A percentile compares a stretch with the other conserved stretches of the same genome.
Evolutionary conservation across 2,888 invertebrate species (phyloP).

Genomic region (Andricus quercusramuli): DNA sequence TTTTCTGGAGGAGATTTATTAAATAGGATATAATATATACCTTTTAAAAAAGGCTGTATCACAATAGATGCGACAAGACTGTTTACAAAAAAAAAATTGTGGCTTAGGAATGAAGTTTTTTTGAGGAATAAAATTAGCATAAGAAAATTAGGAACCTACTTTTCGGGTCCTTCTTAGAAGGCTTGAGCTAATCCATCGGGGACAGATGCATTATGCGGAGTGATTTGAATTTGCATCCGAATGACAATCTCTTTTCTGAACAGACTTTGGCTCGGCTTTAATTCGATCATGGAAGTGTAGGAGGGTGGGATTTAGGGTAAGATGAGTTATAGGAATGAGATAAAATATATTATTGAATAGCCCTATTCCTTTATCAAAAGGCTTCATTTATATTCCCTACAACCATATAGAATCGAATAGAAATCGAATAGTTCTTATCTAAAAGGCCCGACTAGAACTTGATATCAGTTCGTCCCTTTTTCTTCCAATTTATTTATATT

Average conservation of each 20-base stretch:
- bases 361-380: not conserved
- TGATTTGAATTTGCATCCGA: constrained; percentile 41
- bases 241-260: constrained; percentile 39
- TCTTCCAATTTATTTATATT: not conserved
- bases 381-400: not conserved
- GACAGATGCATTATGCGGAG: constrained; percentile 11
- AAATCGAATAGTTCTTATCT: not conserved
- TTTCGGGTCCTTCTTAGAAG: constrained; percentile 16
- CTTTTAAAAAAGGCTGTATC: no score
- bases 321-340: not conserved
- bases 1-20: no score
- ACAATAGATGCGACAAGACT: no score
- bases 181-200: not conserved
- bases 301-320: not conserved
- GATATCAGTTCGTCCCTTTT: not conserved
- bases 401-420: not conserved
- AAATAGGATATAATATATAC: no score
- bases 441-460: not conserved
- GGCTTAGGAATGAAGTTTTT: not conserved
- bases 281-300: constrained; percentile 8
- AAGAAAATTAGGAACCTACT: constrained; percentile 27
- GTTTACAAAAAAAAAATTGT: no score
- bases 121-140: constrained; percentile 16
- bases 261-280: constrained; percentile 15
- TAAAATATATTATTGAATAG: not conserved